Percentiles rank a stretch among this genome's conserved stretches.
Conservation (phyloP, 1,140 invertebrate genomes). For the Heliconius melpomene region DNA sequence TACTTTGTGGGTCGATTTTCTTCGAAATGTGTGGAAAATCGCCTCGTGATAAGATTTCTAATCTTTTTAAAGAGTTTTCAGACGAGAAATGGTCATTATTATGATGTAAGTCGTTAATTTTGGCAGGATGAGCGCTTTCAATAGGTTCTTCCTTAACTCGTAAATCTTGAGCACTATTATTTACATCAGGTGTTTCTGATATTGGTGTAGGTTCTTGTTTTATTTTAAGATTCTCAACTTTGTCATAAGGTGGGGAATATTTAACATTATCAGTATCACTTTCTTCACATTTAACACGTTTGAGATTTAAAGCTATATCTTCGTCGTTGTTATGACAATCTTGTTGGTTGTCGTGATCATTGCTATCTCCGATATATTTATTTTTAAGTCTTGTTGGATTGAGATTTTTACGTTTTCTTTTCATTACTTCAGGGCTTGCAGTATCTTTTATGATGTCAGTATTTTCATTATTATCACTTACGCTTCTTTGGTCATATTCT, state of each 20-base stretch:
- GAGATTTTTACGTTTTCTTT: constrained; percentile 94
- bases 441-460: constrained; percentile 71
- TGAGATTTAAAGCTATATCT: constrained; percentile 65
- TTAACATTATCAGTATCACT: constrained; percentile 38
- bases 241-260: constrained; percentile 36
- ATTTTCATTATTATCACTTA: constrained; percentile 89
- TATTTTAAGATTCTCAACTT: constrained; percentile 46
- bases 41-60: constrained; percentile 91
- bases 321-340: constrained; percentile 46
- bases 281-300: constrained; percentile 68
- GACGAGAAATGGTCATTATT: constrained; percentile 65
- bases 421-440: constrained; percentile 78
- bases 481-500: constrained; percentile 86
- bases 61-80: constrained; percentile 87
- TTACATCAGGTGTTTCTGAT: constrained; percentile 55
- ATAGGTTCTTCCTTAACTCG: constrained; percentile 64
- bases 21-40: constrained; percentile 83
- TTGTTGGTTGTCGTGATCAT: constrained; percentile 40
- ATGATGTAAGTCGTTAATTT: constrained; percentile 39
- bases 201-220: constrained; percentile 55
- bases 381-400: constrained; percentile 90
- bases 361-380: constrained; percentile 46
- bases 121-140: constrained; percentile 48
- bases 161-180: constrained; percentile 58
- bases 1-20: constrained; percentile 54